Evolutionary conservation across 2,797 vertebrate genomes (phyloP), one percentile per base, ranked within the genome.

Genomic region (Xenops minutus): DNA sequence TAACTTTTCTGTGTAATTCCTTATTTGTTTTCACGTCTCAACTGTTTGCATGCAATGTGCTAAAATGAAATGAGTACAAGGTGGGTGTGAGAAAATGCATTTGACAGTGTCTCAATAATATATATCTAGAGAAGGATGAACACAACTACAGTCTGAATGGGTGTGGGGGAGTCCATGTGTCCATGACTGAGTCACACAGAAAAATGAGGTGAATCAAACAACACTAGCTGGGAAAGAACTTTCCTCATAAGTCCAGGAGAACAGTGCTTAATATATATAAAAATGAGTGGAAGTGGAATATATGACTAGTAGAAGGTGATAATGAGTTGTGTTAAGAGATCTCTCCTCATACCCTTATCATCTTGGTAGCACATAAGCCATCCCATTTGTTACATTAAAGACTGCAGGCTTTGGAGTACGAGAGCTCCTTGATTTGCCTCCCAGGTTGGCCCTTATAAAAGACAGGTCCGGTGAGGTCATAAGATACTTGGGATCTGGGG

Each of bases 341-440:
- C 10, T 59, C 11, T 6, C 16, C 6, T 49, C 8, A 19, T 21
- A 32, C 4, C 23, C 16, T 58, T 46, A 46, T 51, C 18, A 21
- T 52, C 48, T 13, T 7, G 18, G 51, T 61, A 75, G 10, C 3
- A 1, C 0, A 0, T 36, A 37, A 49, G 6, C 3, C 41, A 85
- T 10, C 9, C 24, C 39, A 4, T 19, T 26, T 43, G 10, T 20
- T 66, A 16, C 32, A 56, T 27, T 24, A 56, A 54, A 44, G 29
- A 17, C 48, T 37, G 11, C 15, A 39, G 41, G 14, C 29, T 88
- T 48, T 34, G 29, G 32, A 23, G 7, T 21, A 37, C 56, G 23
- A 86, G 11, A 86, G 9, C 18, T 34, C 66, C 68, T 71, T 36
- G 16, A 41, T 78, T 78, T 75, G 51, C 63, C 66, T 67, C 48